Percentiles rank a stretch among this genome's conserved stretches.
Conservation (phyloP, 2,888 invertebrate species). For the Napeogenes sylphis region DNA sequence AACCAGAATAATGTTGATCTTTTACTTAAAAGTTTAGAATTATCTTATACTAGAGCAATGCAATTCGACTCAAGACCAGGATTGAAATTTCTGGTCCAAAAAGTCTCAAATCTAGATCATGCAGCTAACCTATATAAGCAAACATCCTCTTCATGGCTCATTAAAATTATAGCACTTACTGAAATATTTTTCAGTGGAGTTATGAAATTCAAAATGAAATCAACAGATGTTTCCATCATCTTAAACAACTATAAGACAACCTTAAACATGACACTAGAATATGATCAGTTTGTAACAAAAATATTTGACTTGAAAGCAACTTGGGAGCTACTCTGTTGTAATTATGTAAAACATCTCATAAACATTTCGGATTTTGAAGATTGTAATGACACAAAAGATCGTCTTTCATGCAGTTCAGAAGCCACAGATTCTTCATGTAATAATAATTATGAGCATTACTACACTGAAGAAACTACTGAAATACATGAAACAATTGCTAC, state of each 20-base stretch:
- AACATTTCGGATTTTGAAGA: slow-evolving; percentile 65
- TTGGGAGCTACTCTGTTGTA: slow-evolving; percentile 79
- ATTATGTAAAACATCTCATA: slow-evolving; percentile 72
- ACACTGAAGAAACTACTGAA: slow-evolving; percentile 41
- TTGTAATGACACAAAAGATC: slow-evolving; percentile 50
- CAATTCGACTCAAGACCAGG: slow-evolving; percentile 95
- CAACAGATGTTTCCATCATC: slow-evolving; percentile 80
- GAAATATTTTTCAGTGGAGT: slow-evolving; percentile 89
- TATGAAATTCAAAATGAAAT: slow-evolving; percentile 78
- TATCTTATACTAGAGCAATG: slow-evolving; percentile 88
- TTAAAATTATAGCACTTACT: slow-evolving; percentile 90
- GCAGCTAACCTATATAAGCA: slow-evolving; percentile 95
- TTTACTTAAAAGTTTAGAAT: slow-evolving; percentile 86
- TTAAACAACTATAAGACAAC: slow-evolving; percentile 77
- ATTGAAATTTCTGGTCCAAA: slow-evolving; percentile 94
- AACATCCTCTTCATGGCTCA: slow-evolving; percentile 94
- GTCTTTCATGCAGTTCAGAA: slow-evolving; percentile 60
- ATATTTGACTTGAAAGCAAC: slow-evolving; percentile 79
- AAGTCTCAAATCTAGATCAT: slow-evolving; percentile 90
- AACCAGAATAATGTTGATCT: slow-evolving; percentile 81
- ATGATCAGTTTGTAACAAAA: slow-evolving; percentile 78
- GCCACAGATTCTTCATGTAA: slow-evolving; percentile 64
- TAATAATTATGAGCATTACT: slow-evolving; percentile 62
- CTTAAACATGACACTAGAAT: slow-evolving; percentile 72
- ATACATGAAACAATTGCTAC: slow-evolving; percentile 16